Base-by-base conservation (phyloP, 1,140 invertebrate genomes). In the Panagrolaimus sp. region DNA sequence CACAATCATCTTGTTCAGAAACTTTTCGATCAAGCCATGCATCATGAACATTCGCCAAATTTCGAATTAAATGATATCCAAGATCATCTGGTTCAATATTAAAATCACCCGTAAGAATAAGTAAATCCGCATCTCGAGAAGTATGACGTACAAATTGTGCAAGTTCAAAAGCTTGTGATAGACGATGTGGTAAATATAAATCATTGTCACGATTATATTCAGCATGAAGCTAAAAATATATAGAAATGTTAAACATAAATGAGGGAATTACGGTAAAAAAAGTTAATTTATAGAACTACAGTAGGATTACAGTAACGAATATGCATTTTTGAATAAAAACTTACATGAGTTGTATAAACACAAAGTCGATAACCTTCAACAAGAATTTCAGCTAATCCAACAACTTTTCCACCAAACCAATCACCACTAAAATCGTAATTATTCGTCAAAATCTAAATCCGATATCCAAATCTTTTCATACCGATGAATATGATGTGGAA, bases 321-420 rank as follows among this genome's bases (percentile, higher is more conserved):
- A 44, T 43, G 15, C 32, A 43, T 48, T 46, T 17, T 17, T 38
- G 38, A 0, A 26, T 15, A 17, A 67, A 43, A 48, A 80, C 89
- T 89, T 87, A 94, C 92, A 89, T 98, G 94, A 75, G 93, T 90
- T 71, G 89, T 89, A 84, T 95, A 96, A 71, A 97, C 83, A 85
- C 93, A 90, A 24, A 96, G 85, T 64, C 87, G 86, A 66, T 90
- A 85, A 69, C 90, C 88, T 21, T 88, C 85, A 68, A 88, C 84
- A 71, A 88, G 85, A 10, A 95, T 86, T 77, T 88, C 88, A 78
- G 90, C 93, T n/a, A 97, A 84, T 12, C 92, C 94, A 65, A 96
- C 89, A 45, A 93, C 93, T 88, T 97, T 97, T 8, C 94, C 94
- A 65, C 92, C 94, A 86, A 95, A 97, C 94, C 94, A 98, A 83